Percentiles rank a stretch among this genome's conserved stretches.
phyloP scores from a whole-genome alignment of 1,140 invertebrate genomes.

The Lamellibrachia luymesi region DNA sequence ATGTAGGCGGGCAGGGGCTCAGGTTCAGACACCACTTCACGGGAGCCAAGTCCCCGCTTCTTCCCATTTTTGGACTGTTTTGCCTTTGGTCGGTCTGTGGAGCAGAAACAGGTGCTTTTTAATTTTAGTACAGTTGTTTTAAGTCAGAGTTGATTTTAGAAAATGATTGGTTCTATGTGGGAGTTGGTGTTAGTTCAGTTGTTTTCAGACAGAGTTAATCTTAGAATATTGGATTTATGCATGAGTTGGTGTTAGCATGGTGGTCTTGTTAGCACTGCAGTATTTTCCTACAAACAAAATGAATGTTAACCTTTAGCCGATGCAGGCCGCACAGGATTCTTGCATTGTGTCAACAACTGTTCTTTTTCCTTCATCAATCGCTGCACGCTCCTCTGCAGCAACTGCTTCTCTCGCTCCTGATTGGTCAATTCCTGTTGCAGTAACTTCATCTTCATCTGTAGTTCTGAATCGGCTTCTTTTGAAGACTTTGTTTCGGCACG shows the following conservation, averaged over 20 bases:
- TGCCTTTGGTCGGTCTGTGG: not conserved
- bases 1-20: not conserved
- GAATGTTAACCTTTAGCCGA: not conserved
- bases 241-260: no score
- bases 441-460: conserved; percentile 35
- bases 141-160: not conserved
- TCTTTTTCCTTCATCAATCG: conserved; percentile 43
- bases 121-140: no score
- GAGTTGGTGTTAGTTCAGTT: no score
- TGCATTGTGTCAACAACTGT: conserved; percentile 20
- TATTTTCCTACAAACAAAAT: conserved; percentile 7
- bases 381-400: conserved; percentile 41
- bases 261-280: not conserved
- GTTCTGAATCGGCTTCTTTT: conserved; percentile 39
- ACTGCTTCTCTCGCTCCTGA: conserved; percentile 43
- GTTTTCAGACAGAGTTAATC: no score
- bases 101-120: not conserved
- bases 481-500: not conserved
- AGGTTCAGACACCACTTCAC: not conserved
- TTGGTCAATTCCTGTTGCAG: conserved; percentile 43
- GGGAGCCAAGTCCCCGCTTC: not conserved
- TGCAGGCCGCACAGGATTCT: not conserved
- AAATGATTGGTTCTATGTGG: not conserved
- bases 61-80: not conserved
- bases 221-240: no score